These are phyloP conservation scores for Clamator glandarius DNA, from an alignment of 2,797 vertebrate genomes.

Conservation along the genomic window DNA sequence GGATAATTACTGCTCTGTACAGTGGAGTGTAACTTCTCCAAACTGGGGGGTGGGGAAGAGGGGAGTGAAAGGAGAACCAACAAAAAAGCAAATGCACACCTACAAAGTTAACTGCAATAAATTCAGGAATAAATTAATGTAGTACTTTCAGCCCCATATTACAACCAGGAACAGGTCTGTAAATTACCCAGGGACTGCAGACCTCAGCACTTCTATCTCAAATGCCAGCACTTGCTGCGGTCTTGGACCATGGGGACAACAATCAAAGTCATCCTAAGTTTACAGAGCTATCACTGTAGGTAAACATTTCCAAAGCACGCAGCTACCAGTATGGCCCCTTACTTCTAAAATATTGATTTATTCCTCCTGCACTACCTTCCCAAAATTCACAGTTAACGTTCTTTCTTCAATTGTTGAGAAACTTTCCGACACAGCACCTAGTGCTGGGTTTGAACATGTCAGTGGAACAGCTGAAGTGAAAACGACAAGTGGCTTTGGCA, in stretches of 20 bases:
- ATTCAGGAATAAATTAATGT: neutral
- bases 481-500: neutral
- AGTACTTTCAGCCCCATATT: neutral
- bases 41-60: too few species aligned
- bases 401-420: neutral
- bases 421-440: neutral
- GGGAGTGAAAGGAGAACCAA: neutral
- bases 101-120: neutral
- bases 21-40: neutral
- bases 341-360: neutral
- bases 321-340: neutral
- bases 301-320: neutral
- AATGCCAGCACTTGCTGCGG: neutral
- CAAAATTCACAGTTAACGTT: neutral
- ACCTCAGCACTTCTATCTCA: neutral
- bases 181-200: neutral
- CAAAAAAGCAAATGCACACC: neutral
- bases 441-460: neutral
- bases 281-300: neutral
- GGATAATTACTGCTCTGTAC: neutral
- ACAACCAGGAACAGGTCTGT: neutral
- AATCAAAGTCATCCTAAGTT: neutral
- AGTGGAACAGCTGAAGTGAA: neutral
- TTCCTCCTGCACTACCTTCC: neutral
- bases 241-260: fast-evolving